A percentile compares a stretch with the other conserved stretches of the same genome.
These are phyloP conservation scores for Hyposmocoma kahamanoa DNA, from an alignment of 1,140 invertebrate species.

Conservation along the genomic window DNA sequence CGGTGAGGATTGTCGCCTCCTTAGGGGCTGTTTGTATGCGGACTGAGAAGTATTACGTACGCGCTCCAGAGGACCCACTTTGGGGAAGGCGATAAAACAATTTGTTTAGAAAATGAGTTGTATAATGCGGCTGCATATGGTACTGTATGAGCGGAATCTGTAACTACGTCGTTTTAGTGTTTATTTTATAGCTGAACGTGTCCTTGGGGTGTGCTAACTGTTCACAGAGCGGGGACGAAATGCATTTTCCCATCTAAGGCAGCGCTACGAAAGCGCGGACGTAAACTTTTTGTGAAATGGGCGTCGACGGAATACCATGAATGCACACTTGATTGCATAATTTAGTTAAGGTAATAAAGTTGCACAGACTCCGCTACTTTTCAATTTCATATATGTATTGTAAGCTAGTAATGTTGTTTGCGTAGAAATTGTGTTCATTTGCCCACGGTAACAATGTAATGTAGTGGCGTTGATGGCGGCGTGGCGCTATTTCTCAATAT, in stretches of 20 bases:
- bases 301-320: conserved; percentile 16
- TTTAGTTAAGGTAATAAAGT: conserved; percentile 35
- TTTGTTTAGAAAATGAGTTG: conserved; percentile 53
- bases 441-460: conserved; percentile 2
- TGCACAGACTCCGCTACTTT: conserved; percentile 27
- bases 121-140: conserved; percentile 32
- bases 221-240: conserved; percentile 20
- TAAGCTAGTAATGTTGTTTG: conserved; percentile 28
- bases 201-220: conserved; percentile 25
- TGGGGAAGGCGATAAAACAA: conserved; percentile 60
- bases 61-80: conserved; percentile 47
- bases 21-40: conserved; percentile 66
- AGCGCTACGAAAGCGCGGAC: neutral
- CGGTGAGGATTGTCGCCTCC: conserved; percentile 64
- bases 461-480: neutral
- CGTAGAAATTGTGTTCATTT: conserved; percentile 22
- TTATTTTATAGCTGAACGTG: conserved; percentile 33
- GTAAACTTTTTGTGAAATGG: conserved; percentile 13
- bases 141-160: conserved; percentile 30
- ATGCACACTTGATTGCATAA: conserved; percentile 39
- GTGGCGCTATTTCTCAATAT: conserved; percentile 23
- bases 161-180: conserved; percentile 25
- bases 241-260: conserved; percentile 27
- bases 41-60: conserved; percentile 60
- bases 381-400: conserved; percentile 31